A percentile compares a stretch with the other conserved stretches of the same genome.
Evolutionary conservation across 2,797 vertebrate genomes (phyloP).

Genomic region (Merluccius polli): DNA sequence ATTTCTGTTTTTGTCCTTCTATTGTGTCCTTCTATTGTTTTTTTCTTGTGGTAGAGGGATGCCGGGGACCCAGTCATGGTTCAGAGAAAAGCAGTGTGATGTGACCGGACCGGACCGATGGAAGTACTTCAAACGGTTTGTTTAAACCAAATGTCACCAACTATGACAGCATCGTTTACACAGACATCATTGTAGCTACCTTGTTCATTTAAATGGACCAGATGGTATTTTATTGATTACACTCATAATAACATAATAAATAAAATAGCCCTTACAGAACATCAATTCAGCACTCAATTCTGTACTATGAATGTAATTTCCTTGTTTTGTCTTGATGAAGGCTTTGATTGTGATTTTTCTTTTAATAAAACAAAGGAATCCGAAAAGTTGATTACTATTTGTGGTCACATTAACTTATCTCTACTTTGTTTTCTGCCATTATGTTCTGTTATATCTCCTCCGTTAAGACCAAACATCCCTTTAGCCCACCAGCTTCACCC

Average conservation of each 20-base stretch:
- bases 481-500: constrained; percentile 65
- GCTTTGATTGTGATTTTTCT: constrained; percentile 13
- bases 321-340: neutral
- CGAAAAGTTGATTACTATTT: too few species aligned
- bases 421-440: too few species aligned
- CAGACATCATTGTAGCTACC: neutral
- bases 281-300: neutral
- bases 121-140: constrained; percentile 87
- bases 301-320: neutral
- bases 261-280: neutral
- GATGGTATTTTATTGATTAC: too few species aligned
- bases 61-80: constrained; percentile 53
- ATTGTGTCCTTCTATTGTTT: constrained; percentile 4
- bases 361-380: neutral
- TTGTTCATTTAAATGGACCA: neutral
- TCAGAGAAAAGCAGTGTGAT: constrained; percentile 57
- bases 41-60: constrained; percentile 62
- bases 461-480: constrained; percentile 72
- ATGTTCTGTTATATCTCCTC: neutral
- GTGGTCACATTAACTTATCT: too few species aligned
- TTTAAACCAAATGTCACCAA: constrained; percentile 14
- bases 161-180: neutral
- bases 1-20: neutral
- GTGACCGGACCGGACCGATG: constrained; percentile 82
- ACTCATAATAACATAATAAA: neutral